phyloP scores from a whole-genome alignment of 1,140 invertebrate species.

The Drosophila lacertosa region DNA sequence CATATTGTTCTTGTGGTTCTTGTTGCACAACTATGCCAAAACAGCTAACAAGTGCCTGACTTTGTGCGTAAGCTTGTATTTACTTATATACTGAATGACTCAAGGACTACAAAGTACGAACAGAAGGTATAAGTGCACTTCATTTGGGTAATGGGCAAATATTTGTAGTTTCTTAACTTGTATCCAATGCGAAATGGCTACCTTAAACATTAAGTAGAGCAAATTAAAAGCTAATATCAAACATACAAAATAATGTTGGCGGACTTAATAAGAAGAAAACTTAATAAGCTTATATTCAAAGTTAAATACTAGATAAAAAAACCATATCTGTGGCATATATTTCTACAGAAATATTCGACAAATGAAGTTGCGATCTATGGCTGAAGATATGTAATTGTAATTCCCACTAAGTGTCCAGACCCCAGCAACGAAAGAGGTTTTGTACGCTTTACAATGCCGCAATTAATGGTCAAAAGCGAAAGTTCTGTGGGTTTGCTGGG shows the following conservation, averaged over 20 bases:
- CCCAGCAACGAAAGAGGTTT: conserved; percentile 12
- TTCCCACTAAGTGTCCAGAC: conserved; percentile 16
- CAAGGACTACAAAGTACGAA: not conserved
- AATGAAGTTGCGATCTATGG: conserved; percentile 60
- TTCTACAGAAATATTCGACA: conserved; percentile 46
- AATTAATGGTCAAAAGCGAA: conserved; percentile 52
- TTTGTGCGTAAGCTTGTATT: not conserved
- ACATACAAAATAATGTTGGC: too few species aligned
- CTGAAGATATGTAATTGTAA: conserved; percentile 28
- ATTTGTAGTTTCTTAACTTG: not conserved
- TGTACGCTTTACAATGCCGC: conserved; percentile 28
- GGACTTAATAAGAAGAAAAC: too few species aligned
- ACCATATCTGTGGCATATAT: too few species aligned
- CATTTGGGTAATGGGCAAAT: not conserved
- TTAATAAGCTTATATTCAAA: too few species aligned
- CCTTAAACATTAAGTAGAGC: not conserved
- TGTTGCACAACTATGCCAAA: not conserved
- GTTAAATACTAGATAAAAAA: conserved; percentile 41
- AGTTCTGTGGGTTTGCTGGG: conserved; percentile 53
- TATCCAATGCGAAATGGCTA: not conserved
- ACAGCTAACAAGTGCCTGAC: conserved; percentile 5
- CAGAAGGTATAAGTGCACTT: not conserved
- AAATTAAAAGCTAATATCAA: too few species aligned
- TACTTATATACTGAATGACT: not conserved
- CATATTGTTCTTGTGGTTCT: conserved; percentile 1